Evolutionary conservation across 1,140 invertebrate species (phyloP), one percentile per base, ranked within the genome.

Genomic region (Drosophila busckii): DNA sequence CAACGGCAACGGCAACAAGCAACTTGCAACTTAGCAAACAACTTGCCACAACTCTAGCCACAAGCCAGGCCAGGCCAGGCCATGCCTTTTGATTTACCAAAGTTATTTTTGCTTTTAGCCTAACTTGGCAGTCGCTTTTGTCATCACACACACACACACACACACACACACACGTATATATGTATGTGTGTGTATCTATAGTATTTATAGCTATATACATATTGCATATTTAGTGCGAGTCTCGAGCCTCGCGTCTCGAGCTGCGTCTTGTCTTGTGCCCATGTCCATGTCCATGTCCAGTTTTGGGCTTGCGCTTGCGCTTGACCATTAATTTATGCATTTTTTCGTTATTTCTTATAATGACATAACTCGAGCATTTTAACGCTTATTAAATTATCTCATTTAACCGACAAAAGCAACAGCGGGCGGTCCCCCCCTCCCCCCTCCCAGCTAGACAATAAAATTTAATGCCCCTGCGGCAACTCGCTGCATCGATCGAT

Each of bases 301-400:
- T 5, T 6, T 35, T 16, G 15, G n/a, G 7, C 29, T 44, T 19
- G 13, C 32, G 29, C 28, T 46, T 42, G n/a, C 26, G 6, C 35
- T 26, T 26, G 15, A 9, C 31, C 66, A 66, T 76, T 76, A 76
- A 76, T 76, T 76, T 67, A 68, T 64, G 64, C 54, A 82, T 55
- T 63, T 82, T 75, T 82, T 82, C 53, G 65, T 82, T 75, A 54
- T 82, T 85, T 83, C 71, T 71, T 82, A 86, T 86, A 86, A 86
- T 86, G 84, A 86, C 84, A 86, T 86, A 86, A 86, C 84, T 86
- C 84, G 84, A 73, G 78, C 84, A 86, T 86, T 86, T 86, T 86
- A 86, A 86, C 84, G 84, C 84, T 86, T 86, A 86, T 86, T 86
- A 86, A 86, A 86, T 86, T 86, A 86, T 86, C 84, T 86, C 84